Evolutionary conservation across 1,140 invertebrate species (phyloP).

Genomic region (Potamilus streckersoni): DNA sequence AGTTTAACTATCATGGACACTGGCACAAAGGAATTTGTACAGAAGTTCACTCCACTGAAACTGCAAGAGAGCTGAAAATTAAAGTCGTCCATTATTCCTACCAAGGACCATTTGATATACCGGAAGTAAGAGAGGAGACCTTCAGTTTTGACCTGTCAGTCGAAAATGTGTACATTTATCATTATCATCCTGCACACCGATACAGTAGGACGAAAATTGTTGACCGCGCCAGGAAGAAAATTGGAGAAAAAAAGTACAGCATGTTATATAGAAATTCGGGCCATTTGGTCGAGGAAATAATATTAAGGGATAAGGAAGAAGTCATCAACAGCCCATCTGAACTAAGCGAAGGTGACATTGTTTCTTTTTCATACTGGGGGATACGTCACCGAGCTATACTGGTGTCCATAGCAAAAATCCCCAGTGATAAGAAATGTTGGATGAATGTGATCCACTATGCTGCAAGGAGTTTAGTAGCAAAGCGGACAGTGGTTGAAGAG

Average conservation of each 20-base stretch:
- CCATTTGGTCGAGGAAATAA: slow-evolving; percentile 19
- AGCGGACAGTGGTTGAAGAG: slow-evolving; percentile 18
- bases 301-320: neutral
- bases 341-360: slow-evolving; percentile 1
- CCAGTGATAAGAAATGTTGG: neutral
- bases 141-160: slow-evolving; percentile 8
- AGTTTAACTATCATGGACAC: slow-evolving; percentile 7
- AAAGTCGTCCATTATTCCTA: slow-evolving; percentile 15
- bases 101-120: neutral
- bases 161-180: slow-evolving; percentile 16
- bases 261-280: slow-evolving; percentile 1
- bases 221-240: slow-evolving; percentile 6
- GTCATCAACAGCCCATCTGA: neutral
- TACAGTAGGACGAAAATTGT: slow-evolving; percentile 7
- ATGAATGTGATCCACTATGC: slow-evolving; percentile 11
- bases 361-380: slow-evolving; percentile 14
- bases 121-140: slow-evolving; percentile 5
- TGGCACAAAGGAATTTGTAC: slow-evolving; percentile 19
- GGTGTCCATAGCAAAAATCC: slow-evolving; percentile 1
- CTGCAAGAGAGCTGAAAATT: neutral
- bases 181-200: slow-evolving; percentile 16
- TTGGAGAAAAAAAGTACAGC: slow-evolving; percentile 14
- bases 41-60: neutral
- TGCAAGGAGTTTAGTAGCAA: slow-evolving; percentile 4
- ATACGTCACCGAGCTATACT: slow-evolving; percentile 12